Conservation (phyloP, 2,113 vertebrate species). For the Acanthisitta chloris region DNA sequence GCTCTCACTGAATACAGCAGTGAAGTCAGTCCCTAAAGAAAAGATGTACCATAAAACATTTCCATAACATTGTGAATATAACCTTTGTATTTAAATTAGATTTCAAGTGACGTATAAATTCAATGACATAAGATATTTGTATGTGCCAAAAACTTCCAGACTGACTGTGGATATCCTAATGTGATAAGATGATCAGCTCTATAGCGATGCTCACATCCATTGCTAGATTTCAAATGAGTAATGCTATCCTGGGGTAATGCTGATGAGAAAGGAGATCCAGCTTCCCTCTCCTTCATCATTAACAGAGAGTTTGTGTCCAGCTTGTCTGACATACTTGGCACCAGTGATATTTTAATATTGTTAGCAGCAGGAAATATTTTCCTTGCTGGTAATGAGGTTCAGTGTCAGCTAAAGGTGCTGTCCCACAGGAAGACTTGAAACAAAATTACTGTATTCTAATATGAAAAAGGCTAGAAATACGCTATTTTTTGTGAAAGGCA, state of each 20-base stretch:
- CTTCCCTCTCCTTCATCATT: not conserved
- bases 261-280: not conserved
- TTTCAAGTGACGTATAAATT: not conserved
- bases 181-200: not conserved
- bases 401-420: not conserved
- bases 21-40: not conserved
- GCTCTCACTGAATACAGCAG: not conserved
- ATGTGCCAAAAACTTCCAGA: not conserved
- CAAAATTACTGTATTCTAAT: not conserved
- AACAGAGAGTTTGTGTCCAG: not conserved
- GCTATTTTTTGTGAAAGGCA: not conserved
- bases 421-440: not conserved
- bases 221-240: not conserved
- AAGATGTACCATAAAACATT: not conserved
- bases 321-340: not conserved
- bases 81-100: not conserved
- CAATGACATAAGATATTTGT: not conserved
- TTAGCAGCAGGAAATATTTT: slow-evolving; percentile 7
- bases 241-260: not conserved
- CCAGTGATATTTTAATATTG: not conserved
- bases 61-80: not conserved
- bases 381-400: not conserved
- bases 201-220: not conserved
- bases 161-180: not conserved
- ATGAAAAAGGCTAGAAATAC: not conserved